Base-by-base conservation (phyloP, 37 sponge, comb jelly and placozoan species). In the Halichondria panicea region DNA sequence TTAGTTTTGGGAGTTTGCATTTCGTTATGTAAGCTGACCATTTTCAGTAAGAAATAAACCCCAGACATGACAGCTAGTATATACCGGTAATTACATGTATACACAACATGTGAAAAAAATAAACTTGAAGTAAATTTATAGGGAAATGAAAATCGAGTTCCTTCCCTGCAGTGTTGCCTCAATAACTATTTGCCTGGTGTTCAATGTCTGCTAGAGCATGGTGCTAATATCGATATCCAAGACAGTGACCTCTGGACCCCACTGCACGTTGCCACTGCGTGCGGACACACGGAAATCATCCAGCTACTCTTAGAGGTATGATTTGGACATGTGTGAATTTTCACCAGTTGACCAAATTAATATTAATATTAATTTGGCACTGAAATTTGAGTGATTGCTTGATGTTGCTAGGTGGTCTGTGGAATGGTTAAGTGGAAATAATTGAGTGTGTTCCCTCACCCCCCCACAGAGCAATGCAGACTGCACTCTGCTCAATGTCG, bases 171-270 rank as follows among this genome's bases (percentile, higher is more conserved):
- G 88, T 76, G 78, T 63, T 76, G 82, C 56, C n/a, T 76, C 6
- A 64, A 81, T 43, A 67, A 80, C 37, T 65, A 81, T 42, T 0
- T 76, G 3, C 1, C n/a, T 28, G 48, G 57, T 38, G 82, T 79
- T 1, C 43, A 66, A 46, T 19, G 76, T 11, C 55, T 91, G 44
- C 53, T 91, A 35, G 74, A 64, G 22, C 21, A 68, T 36, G 82
- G 78, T 46, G 92, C 92, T 7, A 52, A 70, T 48, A 75, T 86
- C 30, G 62, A 86, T 58, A 58, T 70, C 59, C 82, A 61, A 21
- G 92, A 91, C 41, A 43, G 52, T 44, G 92, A 91, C 71, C 44
- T 68, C 52, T 91, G 87, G 87, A 91, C 87, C 18, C 87, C 92
- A 7, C 69, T 86, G 4, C 92, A 91, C 43, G 60, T 91, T 15